phyloP scores from a whole-genome alignment of 2,113 vertebrate species.

The Erythrocercus mccallii region DNA sequence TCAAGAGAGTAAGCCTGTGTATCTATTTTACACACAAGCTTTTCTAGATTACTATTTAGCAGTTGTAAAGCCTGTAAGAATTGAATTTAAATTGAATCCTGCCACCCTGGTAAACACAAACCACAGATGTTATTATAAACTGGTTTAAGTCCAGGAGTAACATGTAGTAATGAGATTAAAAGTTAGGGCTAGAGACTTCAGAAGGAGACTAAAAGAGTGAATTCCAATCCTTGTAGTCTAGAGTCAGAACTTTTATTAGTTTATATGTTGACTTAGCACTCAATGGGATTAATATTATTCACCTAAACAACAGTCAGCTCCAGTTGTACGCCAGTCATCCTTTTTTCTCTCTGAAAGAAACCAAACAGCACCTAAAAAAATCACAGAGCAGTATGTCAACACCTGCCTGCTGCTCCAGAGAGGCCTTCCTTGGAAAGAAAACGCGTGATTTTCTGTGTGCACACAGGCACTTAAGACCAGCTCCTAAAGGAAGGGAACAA shows the following conservation, averaged over 20 bases:
- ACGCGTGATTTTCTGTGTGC: neutral
- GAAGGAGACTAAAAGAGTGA: neutral
- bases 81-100: neutral
- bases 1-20: neutral
- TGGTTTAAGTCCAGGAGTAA: neutral
- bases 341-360: neutral
- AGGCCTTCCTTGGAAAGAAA: neutral
- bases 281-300: neutral
- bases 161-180: neutral
- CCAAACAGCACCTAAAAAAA: neutral
- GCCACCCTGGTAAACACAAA: neutral
- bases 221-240: neutral
- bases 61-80: neutral
- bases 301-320: neutral
- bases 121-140: neutral
- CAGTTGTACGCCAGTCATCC: neutral
- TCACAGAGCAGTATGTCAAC: neutral
- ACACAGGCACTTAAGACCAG: neutral
- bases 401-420: neutral
- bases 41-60: neutral
- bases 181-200: neutral
- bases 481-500: constrained; percentile 9
- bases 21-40: neutral
- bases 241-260: neutral
- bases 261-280: neutral